These are phyloP conservation scores for Myrmecophaga tridactyla DNA, from an alignment of 2,113 vertebrate species.

Conservation along the genomic window DNA sequence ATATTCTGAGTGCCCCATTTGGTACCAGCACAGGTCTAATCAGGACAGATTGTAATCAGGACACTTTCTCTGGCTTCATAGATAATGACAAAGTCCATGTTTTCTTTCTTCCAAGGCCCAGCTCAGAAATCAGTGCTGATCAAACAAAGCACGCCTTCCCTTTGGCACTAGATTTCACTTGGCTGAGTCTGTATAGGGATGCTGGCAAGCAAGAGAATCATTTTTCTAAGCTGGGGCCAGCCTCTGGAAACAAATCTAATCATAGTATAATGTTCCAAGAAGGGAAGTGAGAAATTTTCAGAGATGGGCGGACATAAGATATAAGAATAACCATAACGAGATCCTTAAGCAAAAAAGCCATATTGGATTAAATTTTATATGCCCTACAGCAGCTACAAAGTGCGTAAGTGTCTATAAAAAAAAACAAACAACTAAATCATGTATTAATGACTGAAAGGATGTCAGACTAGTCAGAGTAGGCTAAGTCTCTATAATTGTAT, in stretches of 20 bases:
- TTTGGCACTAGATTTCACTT: slow-evolving; percentile 40
- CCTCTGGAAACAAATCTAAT: slow-evolving; percentile 53
- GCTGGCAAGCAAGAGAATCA: slow-evolving; percentile 42
- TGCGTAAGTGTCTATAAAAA: neutral
- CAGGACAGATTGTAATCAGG: slow-evolving; percentile 41
- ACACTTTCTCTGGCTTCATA: slow-evolving; percentile 8
- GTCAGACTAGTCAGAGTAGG: neutral
- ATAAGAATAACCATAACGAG: slow-evolving; percentile 49
- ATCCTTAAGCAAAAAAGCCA: neutral
- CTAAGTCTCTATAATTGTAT: neutral
- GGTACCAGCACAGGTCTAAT: slow-evolving; percentile 37
- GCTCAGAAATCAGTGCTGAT: slow-evolving; percentile 48
- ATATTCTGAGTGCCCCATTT: neutral
- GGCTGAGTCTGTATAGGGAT: neutral
- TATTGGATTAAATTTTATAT: slow-evolving; percentile 31
- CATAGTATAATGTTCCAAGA: slow-evolving; percentile 33
- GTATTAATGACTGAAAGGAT: slow-evolving; percentile 24
- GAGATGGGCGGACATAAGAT: slow-evolving; percentile 5
- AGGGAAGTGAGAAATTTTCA: slow-evolving; percentile 51
- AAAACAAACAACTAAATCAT: neutral
- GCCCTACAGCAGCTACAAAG: neutral
- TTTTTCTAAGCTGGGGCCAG: slow-evolving; percentile 56
- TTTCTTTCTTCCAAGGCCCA: slow-evolving; percentile 48
- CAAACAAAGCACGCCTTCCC: slow-evolving; percentile 49
- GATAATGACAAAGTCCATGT: slow-evolving; percentile 40